Evolutionary conservation across 2,113 vertebrate species (phyloP), one percentile per base, ranked within the genome.

Genomic region (Cranoglanis bouderius): DNA sequence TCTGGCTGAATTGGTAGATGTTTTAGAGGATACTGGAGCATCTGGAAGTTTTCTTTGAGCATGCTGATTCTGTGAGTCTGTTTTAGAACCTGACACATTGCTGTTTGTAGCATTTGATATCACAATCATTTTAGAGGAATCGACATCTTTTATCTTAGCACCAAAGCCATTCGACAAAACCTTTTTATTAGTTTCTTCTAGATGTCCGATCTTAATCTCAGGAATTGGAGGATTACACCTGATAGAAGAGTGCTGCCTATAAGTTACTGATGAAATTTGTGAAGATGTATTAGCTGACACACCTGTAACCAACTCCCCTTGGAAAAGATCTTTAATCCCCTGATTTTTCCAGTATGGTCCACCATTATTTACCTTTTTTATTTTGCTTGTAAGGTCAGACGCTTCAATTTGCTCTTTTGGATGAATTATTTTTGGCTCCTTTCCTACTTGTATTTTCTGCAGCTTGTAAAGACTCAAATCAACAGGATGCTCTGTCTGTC

Each of bases 391-490:
- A 75, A 99, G 93, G 95, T 99, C 97, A 92, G 96, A 91, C 4
- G 94, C 95, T 92, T 92, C 90, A 13, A 90, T 29, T 0, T 93
- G 92, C 87, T 94, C 87, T 29, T 97, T 96, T 87, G 92, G 91
- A 90, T 78, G 90, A 87, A 74, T 78, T 21, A 72, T n/a, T 90
- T 46, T 16, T 0, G n/a, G 96, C 92, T 95, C 87, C 6, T 96
- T 94, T 90, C 96, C 95, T 88, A 96, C 92, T 91, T 96, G 96
- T 86, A 97, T 93, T 91, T 97, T 98, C 90, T 97, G 95, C 90
- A 97, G 94, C 59, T 95, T 96, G 90, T 97, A 96, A 84, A 95
- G 91, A 84, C 95, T 96, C 89, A 99, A 98, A 89, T 99, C 98
- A 57, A 99, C 91, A 0, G 97, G 96, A 61, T 96, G 95, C 80